Base-by-base conservation (phyloP, 2,113 vertebrate species). In the Pterocles gutturalis region DNA sequence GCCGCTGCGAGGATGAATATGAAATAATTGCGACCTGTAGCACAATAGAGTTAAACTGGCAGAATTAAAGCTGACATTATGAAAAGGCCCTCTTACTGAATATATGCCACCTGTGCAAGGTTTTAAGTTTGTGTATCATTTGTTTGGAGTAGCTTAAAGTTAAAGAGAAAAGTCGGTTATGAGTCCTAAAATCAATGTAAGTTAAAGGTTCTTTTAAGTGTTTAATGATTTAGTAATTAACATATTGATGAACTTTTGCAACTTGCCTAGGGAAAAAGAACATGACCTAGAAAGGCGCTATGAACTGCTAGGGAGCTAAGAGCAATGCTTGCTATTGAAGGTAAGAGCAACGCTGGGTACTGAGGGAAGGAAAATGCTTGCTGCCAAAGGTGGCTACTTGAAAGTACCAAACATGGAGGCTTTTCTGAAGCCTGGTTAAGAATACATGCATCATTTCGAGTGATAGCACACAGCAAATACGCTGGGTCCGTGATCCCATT, bases 181-280 rank as follows among this genome's bases (percentile, higher is more conserved):
- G 91, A 99, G 98, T 99, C 95, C 97, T 98, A 80, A 98, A 99
- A 99, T 99, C 99, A 96, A 99, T 99, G 98, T 98, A 98, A 99
- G 98, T 99, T 99, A 99, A 98, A 99, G 99, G 98, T 98, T 99
- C 98, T 99, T 99, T 99, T 99, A 99, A 99, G 99, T 98, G 98
- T 99, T 99, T 99, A 99, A 99, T 99, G 99, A 99, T 99, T 99
- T 99, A 99, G 98, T 99, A 98, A 99, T 99, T 99, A 99, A 98
- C 99, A 99, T 99, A 99, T 99, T 99, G 99, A 99, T 99, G 99
- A 99, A 99, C 99, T 99, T 99, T 99, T 98, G 94, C 98, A 98
- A 98, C 98, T 99, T 98, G 99, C 99, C 98, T 98, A 99, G 99
- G 99, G 99, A 99, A 99, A 99, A 99, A 97, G 99, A 99, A 97